These are phyloP conservation scores for Anomalospiza imberbis DNA, from an alignment of 2,797 vertebrate species.

Conservation along the genomic window DNA sequence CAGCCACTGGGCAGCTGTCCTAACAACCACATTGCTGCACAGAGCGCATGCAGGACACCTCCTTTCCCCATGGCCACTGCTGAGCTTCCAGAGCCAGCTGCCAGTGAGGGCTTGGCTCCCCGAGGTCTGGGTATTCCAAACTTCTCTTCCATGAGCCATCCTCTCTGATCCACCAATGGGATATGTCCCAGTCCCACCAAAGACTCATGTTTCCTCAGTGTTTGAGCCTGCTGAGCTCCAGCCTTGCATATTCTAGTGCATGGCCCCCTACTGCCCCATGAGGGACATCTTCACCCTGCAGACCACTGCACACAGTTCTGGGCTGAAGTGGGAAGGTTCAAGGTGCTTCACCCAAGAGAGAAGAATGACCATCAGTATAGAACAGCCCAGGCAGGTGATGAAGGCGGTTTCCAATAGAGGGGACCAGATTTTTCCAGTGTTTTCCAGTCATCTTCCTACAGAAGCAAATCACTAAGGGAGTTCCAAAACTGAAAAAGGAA, in stretches of 20 bases:
- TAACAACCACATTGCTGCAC: background rate
- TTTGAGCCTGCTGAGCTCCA: background rate
- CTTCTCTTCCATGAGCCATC: background rate
- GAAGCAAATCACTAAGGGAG: background rate
- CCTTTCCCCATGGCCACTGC: background rate
- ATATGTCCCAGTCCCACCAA: background rate
- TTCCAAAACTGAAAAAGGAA: background rate
- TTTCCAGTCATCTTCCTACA: background rate
- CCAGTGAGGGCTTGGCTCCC: background rate
- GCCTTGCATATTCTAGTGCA: background rate
- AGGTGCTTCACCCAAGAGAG: background rate
- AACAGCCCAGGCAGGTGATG: background rate
- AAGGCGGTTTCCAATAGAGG: background rate
- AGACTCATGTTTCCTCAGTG: background rate
- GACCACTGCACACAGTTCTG: rapidly evolving
- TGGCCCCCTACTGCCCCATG: rapidly evolving
- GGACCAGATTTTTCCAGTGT: background rate
- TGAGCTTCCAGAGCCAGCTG: background rate
- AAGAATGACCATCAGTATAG: background rate
- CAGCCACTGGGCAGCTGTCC: background rate
- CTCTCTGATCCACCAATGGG: background rate
- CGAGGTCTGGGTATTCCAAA: background rate
- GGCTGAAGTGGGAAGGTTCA: background rate
- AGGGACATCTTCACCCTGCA: background rate
- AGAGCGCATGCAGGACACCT: background rate